These are phyloP conservation scores for Pimpla rufipes DNA, from an alignment of 2,888 invertebrate species.

Conservation along the genomic window DNA sequence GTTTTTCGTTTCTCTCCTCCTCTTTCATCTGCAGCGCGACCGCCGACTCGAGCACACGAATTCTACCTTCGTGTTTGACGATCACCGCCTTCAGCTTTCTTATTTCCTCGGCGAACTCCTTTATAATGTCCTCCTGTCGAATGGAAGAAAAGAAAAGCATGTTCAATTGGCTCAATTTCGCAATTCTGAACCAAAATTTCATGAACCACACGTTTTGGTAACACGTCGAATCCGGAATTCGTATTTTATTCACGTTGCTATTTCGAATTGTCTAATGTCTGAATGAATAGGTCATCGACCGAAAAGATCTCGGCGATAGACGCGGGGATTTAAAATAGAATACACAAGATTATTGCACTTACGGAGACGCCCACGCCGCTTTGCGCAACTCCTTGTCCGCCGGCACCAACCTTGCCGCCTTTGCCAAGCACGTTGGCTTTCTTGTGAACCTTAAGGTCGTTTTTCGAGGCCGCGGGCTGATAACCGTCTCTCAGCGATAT, in stretches of 20 bases:
- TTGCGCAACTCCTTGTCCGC: conserved; percentile 70
- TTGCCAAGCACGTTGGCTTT: conserved; percentile 94
- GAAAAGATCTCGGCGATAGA: neutral
- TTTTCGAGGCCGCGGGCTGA: conserved; percentile 87
- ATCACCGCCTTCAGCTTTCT: conserved; percentile 97
- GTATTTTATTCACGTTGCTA: neutral
- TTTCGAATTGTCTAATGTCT: neutral
- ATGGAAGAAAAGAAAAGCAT: neutral
- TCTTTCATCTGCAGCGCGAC: conserved; percentile 85
- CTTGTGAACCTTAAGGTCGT: conserved; percentile 91
- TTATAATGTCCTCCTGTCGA: conserved; percentile 90
- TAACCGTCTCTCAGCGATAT: conserved; percentile 95
- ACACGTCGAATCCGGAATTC: neutral
- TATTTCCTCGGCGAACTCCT: conserved; percentile 95
- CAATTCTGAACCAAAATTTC: neutral
- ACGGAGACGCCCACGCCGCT: conserved; percentile 77
- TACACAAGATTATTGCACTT: conserved; percentile 61
- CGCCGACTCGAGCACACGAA: conserved; percentile 92
- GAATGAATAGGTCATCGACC: conserved; percentile 8
- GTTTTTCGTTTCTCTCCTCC: conserved; percentile 83
- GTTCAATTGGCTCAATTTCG: neutral
- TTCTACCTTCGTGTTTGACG: conserved; percentile 96
- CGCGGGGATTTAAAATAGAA: conserved; percentile 13
- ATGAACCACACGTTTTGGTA: neutral
- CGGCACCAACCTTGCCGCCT: conserved; percentile 84